These are phyloP conservation scores for Aptenodytes patagonicus DNA, from an alignment of 2,113 vertebrate species.

Conservation along the genomic window DNA sequence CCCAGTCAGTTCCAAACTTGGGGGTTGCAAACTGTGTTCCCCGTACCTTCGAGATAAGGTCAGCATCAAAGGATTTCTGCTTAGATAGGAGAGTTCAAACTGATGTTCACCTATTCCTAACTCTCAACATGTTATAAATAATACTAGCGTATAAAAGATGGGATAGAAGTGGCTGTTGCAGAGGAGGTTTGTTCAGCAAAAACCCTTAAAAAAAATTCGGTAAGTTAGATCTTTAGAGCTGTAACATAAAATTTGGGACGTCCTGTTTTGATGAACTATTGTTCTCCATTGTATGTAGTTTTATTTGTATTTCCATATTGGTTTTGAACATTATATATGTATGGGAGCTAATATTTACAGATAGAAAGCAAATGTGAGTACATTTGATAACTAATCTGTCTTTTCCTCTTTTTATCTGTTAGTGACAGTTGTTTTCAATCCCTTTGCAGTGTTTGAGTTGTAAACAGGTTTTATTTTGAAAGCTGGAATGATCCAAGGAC, in stretches of 20 bases:
- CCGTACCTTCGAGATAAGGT: neutral
- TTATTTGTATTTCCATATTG: constrained; percentile 24
- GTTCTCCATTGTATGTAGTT: neutral
- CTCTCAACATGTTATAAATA: neutral
- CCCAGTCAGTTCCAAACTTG: neutral
- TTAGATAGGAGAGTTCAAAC: neutral
- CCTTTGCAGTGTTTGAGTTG: constrained; percentile 2
- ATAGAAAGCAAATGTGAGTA: neutral
- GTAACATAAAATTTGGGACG: neutral
- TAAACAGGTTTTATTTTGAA: constrained; percentile 20
- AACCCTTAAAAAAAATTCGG: neutral
- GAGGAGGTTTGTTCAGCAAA: neutral
- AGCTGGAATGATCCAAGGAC: neutral
- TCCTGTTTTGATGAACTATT: neutral
- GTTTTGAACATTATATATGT: neutral
- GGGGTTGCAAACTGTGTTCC: neutral
- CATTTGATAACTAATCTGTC: neutral
- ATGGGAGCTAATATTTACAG: neutral
- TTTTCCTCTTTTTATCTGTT: constrained; percentile 16
- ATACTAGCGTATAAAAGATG: neutral
- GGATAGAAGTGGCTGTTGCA: neutral
- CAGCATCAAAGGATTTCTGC: neutral
- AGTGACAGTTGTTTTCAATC: constrained; percentile 14
- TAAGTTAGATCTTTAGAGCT: neutral
- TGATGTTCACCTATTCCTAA: neutral